phyloP scores from a whole-genome alignment of 2,888 invertebrate species.

The Mythimna impura region DNA sequence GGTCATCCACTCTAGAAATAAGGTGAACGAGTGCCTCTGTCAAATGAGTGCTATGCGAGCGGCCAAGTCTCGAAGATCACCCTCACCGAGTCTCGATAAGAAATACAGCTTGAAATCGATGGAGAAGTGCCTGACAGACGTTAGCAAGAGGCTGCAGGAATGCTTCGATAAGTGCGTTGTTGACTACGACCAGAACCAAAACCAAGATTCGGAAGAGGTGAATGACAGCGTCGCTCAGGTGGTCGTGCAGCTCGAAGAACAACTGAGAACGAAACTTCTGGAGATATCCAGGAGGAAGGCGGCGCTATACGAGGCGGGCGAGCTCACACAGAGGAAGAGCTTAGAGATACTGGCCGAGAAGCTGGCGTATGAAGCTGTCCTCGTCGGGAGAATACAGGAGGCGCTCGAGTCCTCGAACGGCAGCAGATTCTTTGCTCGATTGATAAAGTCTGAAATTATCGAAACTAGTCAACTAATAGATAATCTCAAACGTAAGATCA shows the following conservation, averaged over 20 bases:
- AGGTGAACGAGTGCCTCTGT: slow-evolving; percentile 92
- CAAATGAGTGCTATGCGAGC: slow-evolving; percentile 92
- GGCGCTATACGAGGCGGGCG: slow-evolving; percentile 92
- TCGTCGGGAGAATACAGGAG: slow-evolving; percentile 92
- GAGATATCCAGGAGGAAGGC: slow-evolving; percentile 93
- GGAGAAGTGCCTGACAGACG: slow-evolving; percentile 92
- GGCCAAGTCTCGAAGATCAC: slow-evolving; percentile 91
- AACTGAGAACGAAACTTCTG: slow-evolving; percentile 92
- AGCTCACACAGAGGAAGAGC: slow-evolving; percentile 92
- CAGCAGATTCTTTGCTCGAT: slow-evolving; percentile 90
- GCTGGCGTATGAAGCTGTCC: slow-evolving; percentile 94
- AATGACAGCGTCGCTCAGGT: slow-evolving; percentile 90
- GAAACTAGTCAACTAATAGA: slow-evolving; percentile 95
- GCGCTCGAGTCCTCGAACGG: slow-evolving; percentile 91
- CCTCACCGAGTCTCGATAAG: slow-evolving; percentile 92
- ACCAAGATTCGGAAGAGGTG: slow-evolving; percentile 72
- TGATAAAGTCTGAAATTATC: slow-evolving; percentile 92
- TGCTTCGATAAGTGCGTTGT: slow-evolving; percentile 91
- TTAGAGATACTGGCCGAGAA: slow-evolving; percentile 94
- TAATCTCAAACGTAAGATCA: slow-evolving; percentile 92
- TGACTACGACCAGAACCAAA: slow-evolving; percentile 79
- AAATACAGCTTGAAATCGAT: slow-evolving; percentile 91
- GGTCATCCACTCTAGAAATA: slow-evolving; percentile 91
- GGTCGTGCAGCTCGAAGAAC: slow-evolving; percentile 92
- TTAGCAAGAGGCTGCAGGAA: slow-evolving; percentile 91